Conservation (phyloP, 1,140 invertebrate genomes). For the Helicorthomorpha holstii region DNA sequence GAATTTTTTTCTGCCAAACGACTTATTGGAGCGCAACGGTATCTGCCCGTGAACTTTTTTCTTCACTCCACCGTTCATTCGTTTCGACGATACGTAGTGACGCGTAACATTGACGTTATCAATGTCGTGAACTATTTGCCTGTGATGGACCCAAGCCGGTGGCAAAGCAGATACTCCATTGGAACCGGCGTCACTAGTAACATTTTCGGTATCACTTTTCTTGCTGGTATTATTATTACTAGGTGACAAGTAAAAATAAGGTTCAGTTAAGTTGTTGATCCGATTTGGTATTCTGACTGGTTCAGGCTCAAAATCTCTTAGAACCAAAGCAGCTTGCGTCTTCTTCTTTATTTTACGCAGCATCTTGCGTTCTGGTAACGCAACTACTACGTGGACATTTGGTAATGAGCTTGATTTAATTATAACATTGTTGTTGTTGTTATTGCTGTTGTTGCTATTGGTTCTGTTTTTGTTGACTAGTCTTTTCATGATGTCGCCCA, state of each 20-base stretch:
- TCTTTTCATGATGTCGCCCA: not conserved
- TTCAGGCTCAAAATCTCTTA: not conserved
- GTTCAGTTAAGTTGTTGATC: not conserved
- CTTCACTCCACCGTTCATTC: not conserved
- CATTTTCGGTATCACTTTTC: not conserved
- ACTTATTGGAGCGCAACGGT: not conserved
- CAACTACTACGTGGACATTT: no score
- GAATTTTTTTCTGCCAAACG: not conserved
- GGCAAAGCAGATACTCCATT: not conserved
- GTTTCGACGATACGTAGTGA: no score
- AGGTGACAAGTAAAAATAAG: not conserved
- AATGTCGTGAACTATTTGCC: not conserved
- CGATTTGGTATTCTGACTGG: no score
- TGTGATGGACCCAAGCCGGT: not conserved
- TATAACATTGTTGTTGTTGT: not conserved
- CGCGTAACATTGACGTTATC: not conserved
- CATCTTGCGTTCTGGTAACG: not conserved
- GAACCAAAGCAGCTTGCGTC: not conserved
- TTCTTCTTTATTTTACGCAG: not conserved
- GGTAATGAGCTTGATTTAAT: not conserved
- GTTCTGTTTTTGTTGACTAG: not conserved
- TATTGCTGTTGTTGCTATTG: not conserved
- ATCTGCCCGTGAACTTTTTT: not conserved
- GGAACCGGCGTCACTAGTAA: not conserved
- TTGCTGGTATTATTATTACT: not conserved